Evolutionary conservation across 2,797 vertebrate species (phyloP).

Genomic region (Malacoctenus gilli): DNA sequence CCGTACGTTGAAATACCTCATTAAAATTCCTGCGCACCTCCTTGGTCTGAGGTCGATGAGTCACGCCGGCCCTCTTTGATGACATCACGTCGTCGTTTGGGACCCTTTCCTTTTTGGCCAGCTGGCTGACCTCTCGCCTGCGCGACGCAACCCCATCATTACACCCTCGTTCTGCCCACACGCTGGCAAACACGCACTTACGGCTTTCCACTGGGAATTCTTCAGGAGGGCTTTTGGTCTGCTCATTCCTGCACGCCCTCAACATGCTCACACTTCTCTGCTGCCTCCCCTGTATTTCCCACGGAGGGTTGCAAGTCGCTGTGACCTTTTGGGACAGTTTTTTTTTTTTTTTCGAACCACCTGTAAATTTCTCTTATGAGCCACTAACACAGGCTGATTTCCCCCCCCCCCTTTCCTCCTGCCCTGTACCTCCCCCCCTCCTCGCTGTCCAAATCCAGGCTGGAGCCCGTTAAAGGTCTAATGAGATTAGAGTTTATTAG

Average conservation of each 20-base stretch:
- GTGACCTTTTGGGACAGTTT: constrained; percentile 43
- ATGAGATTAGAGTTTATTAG: constrained; percentile 77
- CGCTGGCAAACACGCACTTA: constrained; percentile 65
- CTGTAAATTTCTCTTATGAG: constrained; percentile 58
- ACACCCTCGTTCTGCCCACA: constrained; percentile 71
- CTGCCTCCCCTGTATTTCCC: constrained; percentile 65
- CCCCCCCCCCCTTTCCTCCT: constrained; percentile 18
- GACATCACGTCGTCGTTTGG: constrained; percentile 79
- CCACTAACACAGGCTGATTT: constrained; percentile 38
- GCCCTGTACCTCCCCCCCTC: constrained; percentile 38
- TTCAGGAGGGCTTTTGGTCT: constrained; percentile 48
- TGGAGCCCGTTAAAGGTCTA: constrained; percentile 67
- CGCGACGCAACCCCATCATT: constrained; percentile 77
- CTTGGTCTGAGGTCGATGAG: constrained; percentile 73
- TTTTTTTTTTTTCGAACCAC: constrained; percentile 45
- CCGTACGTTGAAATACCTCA: constrained; percentile 61
- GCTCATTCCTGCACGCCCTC: constrained; percentile 47
- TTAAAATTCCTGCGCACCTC: constrained; percentile 74
- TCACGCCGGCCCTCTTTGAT: constrained; percentile 80
- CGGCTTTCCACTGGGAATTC: constrained; percentile 64
- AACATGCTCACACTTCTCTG: constrained; percentile 44
- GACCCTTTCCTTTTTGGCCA: constrained; percentile 60
- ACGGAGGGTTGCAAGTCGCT: constrained; percentile 40
- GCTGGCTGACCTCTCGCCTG: constrained; percentile 75
- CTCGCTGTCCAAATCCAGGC: constrained; percentile 56